These are phyloP conservation scores for Callipepla californica DNA, from an alignment of 2,113 vertebrate species.

Conservation along the genomic window DNA sequence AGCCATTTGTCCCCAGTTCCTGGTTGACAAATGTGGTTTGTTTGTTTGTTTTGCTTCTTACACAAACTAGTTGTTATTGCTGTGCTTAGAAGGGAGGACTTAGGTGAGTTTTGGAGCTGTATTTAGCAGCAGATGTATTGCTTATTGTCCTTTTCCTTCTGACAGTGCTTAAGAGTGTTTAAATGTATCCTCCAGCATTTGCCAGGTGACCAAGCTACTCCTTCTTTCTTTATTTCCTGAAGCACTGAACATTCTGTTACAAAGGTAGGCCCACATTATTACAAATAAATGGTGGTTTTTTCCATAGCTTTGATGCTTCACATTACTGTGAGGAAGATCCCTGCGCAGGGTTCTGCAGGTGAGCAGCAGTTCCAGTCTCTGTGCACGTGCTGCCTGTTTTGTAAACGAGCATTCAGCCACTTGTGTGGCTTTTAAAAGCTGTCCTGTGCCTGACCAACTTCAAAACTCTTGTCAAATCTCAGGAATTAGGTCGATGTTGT, in stretches of 20 bases:
- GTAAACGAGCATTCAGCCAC: background rate
- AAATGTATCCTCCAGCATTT: background rate
- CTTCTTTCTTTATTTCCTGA: background rate
- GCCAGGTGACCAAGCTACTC: background rate
- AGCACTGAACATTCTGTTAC: background rate
- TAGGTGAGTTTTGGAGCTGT: background rate
- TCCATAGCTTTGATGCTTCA: background rate
- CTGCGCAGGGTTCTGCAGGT: background rate
- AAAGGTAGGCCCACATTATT: background rate
- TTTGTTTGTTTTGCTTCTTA: background rate
- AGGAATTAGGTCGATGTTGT: background rate
- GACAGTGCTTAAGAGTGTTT: background rate
- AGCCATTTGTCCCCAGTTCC: background rate
- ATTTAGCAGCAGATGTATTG: background rate
- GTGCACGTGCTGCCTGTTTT: background rate
- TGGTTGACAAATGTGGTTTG: background rate
- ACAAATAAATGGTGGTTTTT: background rate
- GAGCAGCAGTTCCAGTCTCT: background rate
- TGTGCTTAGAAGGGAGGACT: rapidly evolving
- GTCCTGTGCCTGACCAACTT: background rate
- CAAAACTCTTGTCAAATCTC: background rate
- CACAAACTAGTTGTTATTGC: background rate
- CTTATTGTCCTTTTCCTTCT: background rate
- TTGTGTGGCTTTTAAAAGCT: background rate
- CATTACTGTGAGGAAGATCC: background rate